phyloP scores from a whole-genome alignment of 2,888 invertebrate genomes.

The Piscicola geometra region DNA sequence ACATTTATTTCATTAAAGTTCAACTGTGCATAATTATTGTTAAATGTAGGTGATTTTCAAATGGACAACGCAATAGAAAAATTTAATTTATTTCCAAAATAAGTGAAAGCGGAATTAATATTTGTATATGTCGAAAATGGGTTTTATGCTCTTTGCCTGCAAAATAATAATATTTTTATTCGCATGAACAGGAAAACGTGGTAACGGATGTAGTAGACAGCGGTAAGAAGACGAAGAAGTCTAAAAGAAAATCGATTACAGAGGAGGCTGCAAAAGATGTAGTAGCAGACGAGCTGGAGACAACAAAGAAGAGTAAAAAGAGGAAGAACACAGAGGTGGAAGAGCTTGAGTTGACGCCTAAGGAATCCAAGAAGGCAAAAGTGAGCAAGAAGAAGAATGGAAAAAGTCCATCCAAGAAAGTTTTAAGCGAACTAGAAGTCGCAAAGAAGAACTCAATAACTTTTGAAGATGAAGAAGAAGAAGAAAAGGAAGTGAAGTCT shows the following conservation, averaged over 20 bases:
- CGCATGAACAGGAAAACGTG: too few relatives aligned
- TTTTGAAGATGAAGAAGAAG: constrained; percentile 4
- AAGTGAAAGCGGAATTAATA: too few relatives aligned
- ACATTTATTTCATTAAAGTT: too few relatives aligned
- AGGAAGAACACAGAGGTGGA: constrained; percentile 9
- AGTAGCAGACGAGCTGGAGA: constrained; percentile 11
- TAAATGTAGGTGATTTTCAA: too few relatives aligned
- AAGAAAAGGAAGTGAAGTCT: neutral
- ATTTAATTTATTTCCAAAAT: too few relatives aligned
- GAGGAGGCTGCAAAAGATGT: constrained; percentile 19
- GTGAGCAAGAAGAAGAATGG: neutral
- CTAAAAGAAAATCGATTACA: constrained; percentile 1
- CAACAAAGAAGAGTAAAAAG: constrained; percentile 1
- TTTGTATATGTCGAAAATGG: too few relatives aligned
- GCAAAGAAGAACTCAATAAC: neutral
- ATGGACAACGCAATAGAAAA: too few relatives aligned
- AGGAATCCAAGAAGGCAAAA: neutral
- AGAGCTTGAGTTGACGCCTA: neutral
- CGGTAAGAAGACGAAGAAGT: constrained; percentile 13
- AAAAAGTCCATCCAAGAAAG: constrained; percentile 11
- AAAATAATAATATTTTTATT: too few relatives aligned
- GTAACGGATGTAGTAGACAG: neutral
- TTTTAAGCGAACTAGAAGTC: neutral
- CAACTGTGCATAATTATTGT: too few relatives aligned
- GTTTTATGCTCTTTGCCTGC: too few relatives aligned